A percentile compares a stretch with the other conserved stretches of the same genome.
These are phyloP conservation scores for Agriopis marginaria DNA, from an alignment of 2,888 invertebrate species.

Conservation along the genomic window DNA sequence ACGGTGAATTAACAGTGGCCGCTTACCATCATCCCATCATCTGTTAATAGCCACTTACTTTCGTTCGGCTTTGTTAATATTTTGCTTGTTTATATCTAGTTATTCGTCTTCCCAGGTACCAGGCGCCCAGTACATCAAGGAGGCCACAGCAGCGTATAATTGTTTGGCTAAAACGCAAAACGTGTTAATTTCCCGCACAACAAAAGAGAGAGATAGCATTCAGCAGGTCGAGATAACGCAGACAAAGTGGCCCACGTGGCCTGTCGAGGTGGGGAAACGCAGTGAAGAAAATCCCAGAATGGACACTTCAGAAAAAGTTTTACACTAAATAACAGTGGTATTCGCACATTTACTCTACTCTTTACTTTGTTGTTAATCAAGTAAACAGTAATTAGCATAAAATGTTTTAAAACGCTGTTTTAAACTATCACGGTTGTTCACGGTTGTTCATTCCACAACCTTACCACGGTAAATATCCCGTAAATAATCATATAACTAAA, in stretches of 20 bases:
- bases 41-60: too few relatives aligned
- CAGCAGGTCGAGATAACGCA: conserved; percentile 41
- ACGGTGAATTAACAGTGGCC: too few relatives aligned
- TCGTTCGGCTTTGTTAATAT: not conserved
- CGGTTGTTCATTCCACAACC: too few relatives aligned
- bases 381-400: too few relatives aligned
- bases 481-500: too few relatives aligned
- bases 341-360: too few relatives aligned
- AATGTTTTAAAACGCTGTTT: too few relatives aligned
- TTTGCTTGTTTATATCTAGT: not conserved
- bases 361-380: too few relatives aligned
- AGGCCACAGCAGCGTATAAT: conserved; percentile 31
- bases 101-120: not conserved
- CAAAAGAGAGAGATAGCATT: conserved; percentile 45
- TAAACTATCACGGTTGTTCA: too few relatives aligned
- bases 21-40: too few relatives aligned
- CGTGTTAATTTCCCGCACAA: conserved; percentile 44
- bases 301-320: not conserved
- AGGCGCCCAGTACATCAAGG: conserved; percentile 16
- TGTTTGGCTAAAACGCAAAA: conserved; percentile 44
- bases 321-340: not conserved
- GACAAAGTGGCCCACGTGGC: conserved; percentile 44
- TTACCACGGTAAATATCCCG: too few relatives aligned
- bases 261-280: conserved; percentile 18
- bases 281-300: not conserved